Evolutionary conservation across 1,140 invertebrate genomes (phyloP).

Genomic region (Ceratosolen solmsi): DNA sequence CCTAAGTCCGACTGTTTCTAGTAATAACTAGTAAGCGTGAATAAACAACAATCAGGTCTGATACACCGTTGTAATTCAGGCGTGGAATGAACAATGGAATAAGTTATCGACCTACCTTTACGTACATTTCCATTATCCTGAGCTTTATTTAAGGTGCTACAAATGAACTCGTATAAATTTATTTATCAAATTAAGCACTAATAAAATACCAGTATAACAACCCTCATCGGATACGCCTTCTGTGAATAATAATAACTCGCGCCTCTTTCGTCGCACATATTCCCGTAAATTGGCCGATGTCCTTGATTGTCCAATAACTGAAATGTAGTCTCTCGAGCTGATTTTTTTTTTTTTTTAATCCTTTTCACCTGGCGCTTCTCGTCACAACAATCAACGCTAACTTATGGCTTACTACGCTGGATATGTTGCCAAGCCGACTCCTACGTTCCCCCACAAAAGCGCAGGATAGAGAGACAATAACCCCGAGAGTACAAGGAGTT

Average conservation of each 20-base stretch:
- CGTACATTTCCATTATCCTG: neutral
- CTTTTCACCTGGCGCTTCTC: neutral
- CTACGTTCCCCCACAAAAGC: neutral
- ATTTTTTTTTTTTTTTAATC: slow-evolving; percentile 4
- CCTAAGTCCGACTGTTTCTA: neutral
- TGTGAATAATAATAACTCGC: neutral
- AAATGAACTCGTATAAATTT: neutral
- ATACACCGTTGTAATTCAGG: neutral
- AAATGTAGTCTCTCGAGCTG: neutral
- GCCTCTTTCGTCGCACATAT: neutral
- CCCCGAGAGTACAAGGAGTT: neutral
- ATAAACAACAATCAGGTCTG: slow-evolving; percentile 13
- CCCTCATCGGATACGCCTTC: neutral
- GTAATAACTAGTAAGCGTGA: neutral
- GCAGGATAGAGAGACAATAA: neutral
- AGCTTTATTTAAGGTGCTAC: neutral
- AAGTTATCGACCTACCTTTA: neutral
- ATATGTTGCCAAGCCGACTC: no score
- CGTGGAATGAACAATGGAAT: neutral
- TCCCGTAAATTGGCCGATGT: neutral
- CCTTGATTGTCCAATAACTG: neutral
- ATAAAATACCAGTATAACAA: neutral
- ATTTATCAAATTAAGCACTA: slow-evolving; percentile 8
- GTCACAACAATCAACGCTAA: slow-evolving; percentile 12
- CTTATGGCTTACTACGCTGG: neutral